Conservation (phyloP, 1,140 invertebrate genomes). For the Thaumatotibia leucotreta region DNA sequence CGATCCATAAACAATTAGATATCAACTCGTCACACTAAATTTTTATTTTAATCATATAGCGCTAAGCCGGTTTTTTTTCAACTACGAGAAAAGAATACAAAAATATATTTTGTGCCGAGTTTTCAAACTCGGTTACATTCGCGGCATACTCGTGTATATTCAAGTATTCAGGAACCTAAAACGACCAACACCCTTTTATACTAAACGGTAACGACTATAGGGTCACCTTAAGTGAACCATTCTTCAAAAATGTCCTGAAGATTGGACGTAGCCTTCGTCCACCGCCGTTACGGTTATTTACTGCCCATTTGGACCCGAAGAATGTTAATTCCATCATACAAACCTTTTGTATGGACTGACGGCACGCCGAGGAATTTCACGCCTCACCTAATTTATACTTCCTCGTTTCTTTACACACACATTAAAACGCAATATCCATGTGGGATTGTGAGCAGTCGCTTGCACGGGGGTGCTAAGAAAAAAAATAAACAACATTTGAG, state of each 20-base stretch:
- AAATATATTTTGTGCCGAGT: too few species aligned
- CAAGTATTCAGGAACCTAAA: too few species aligned
- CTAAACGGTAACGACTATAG: background rate
- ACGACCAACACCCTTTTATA: background rate
- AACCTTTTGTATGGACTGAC: constrained; percentile 37
- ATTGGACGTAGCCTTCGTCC: background rate
- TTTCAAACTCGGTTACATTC: too few species aligned
- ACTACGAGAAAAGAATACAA: too few species aligned
- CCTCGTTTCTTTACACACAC: constrained; percentile 22
- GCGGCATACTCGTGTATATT: too few species aligned
- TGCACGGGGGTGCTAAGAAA: background rate
- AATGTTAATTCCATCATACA: constrained; percentile 50
- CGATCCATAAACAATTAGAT: too few species aligned
- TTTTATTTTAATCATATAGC: too few species aligned
- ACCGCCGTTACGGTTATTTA: constrained; percentile 12
- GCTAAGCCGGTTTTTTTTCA: too few species aligned
- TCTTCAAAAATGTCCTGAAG: background rate
- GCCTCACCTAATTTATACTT: constrained; percentile 47
- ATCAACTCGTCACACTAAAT: too few species aligned
- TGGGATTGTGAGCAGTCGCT: background rate
- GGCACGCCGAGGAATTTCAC: constrained; percentile 43
- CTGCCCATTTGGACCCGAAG: constrained; percentile 26
- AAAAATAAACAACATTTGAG: background rate
- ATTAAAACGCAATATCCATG: constrained; percentile 3
- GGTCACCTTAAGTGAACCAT: background rate